Evolutionary conservation across 2,888 invertebrate species (phyloP), one percentile per base, ranked within the genome.

Genomic region (Meliscaeva auricollis): DNA sequence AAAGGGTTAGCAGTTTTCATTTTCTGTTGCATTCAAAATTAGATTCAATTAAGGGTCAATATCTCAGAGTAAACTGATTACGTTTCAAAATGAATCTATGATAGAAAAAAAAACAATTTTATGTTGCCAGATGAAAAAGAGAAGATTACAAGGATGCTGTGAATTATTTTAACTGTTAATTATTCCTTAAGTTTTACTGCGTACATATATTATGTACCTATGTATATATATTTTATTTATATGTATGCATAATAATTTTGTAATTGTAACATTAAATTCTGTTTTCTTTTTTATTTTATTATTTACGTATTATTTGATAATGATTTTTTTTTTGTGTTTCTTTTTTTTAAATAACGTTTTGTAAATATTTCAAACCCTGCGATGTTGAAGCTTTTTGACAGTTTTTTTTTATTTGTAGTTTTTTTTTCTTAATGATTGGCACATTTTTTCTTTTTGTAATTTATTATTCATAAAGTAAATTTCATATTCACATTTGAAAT

Each of bases 281-380:
- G 22, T 8, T 50, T 1, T 26, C 48, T 35, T 15, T 38, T 70
- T 60, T 62, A 48, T 78, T 15, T 72, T 73, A 38, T 44, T 35
- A 35, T 7, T 48, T 58, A 60, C 17, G 46, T 74, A 20, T 44
- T 60, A 26, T 73, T 72, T 15, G 20, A 11, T 58, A 13, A 30
- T 56, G 8, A 13, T 54, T 64, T 26, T 66, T 75, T 11, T 20
- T 9, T 4, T 52, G 22, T 46, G n/a, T n/a, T n/a, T 64, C 41
- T 26, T 48, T 75, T 64, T 52, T 20, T 17, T 11, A 52, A 60
- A 44, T 54, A 44, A 38, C 9, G 17, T 56, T 75, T 74, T 78
- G 22, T 75, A 70, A 30, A 69, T 79, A 62, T 76, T 72, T 80
- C 72, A 85, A 85, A 85, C 85, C 85, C 81, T 85, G 85, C 70